Conservation (phyloP, 2,113 vertebrate species). For the Nanorana parkeri region DNA sequence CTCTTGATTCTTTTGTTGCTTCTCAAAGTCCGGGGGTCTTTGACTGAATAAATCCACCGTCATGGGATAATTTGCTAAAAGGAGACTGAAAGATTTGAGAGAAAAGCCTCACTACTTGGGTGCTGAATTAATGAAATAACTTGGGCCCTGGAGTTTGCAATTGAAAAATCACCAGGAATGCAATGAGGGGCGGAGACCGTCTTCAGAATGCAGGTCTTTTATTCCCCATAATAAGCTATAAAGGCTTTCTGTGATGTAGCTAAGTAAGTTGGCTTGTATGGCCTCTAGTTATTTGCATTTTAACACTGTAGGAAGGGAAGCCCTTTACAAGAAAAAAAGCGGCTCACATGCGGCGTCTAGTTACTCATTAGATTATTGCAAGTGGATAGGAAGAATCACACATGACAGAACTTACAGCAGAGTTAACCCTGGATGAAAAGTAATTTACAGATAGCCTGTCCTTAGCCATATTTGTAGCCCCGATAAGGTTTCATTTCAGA, state of each 20-base stretch:
- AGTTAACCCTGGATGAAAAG: constrained; percentile 99
- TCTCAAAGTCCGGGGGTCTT: constrained; percentile 85
- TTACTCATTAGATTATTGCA: constrained; percentile 96
- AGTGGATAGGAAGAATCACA: constrained; percentile 93
- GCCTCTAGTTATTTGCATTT: constrained; percentile 67
- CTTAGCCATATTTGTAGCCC: constrained; percentile 96
- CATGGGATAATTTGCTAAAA: constrained; percentile 97
- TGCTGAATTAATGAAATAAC: constrained; percentile 88
- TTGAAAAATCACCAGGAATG: constrained; percentile 85
- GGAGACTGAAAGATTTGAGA: constrained; percentile 82
- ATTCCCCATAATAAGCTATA: constrained; percentile 70
- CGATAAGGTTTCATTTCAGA: constrained; percentile 99
- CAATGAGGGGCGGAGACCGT: constrained; percentile 77
- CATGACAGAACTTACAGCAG: constrained; percentile 99
- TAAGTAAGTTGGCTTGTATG: constrained; percentile 63
- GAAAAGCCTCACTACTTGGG: constrained; percentile 80
- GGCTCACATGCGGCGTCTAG: constrained; percentile 74
- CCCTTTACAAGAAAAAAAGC: constrained; percentile 67
- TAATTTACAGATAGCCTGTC: constrained; percentile 99
- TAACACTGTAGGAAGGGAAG: constrained; percentile 68
- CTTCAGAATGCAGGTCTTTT: constrained; percentile 70
- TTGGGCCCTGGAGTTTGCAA: constrained; percentile 78
- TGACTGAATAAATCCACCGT: constrained; percentile 94
- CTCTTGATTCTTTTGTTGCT: constrained; percentile 98
- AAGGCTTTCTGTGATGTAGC: constrained; percentile 68